Evolutionary conservation across 2,888 invertebrate genomes (phyloP).

Genomic region (Salticus scenicus): DNA sequence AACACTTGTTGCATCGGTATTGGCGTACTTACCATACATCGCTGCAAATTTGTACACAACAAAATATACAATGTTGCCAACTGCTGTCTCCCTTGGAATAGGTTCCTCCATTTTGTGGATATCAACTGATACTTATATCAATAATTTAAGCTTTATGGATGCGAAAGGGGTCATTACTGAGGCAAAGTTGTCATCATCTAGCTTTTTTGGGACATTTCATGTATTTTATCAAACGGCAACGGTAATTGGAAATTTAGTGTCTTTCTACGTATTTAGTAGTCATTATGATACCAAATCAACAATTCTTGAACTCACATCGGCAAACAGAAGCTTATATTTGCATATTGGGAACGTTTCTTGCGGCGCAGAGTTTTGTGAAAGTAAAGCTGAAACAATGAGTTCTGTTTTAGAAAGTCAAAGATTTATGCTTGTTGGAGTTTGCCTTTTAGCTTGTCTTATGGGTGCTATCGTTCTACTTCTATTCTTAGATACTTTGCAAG

Average conservation of each 20-base stretch:
- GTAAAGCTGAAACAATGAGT: constrained; percentile 80
- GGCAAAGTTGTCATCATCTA: constrained; percentile 75
- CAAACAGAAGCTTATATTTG: no score
- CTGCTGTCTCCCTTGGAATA: constrained; percentile 86
- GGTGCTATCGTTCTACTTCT: constrained; percentile 90
- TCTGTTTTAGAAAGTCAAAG: constrained; percentile 90
- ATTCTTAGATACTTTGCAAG: constrained; percentile 89
- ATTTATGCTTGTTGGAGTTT: constrained; percentile 91
- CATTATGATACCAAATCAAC: no score
- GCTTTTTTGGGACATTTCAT: constrained; percentile 99
- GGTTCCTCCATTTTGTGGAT: constrained; percentile 98
- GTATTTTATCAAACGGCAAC: constrained; percentile 98
- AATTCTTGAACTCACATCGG: no score
- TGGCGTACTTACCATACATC: constrained; percentile 95
- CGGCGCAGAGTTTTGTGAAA: constrained; percentile 68
- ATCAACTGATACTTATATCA: constrained; percentile 96
- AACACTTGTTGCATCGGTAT: constrained; percentile 93
- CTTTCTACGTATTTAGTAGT: constrained; percentile 81
- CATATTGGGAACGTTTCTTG: constrained; percentile 23
- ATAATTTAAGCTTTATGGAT: constrained; percentile 88
- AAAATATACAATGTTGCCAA: constrained; percentile 91
- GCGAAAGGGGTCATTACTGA: constrained; percentile 82
- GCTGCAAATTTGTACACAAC: constrained; percentile 93
- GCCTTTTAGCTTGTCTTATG: constrained; percentile 88
- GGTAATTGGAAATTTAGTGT: constrained; percentile 96